These are phyloP conservation scores for Coptodon rendalli DNA, from an alignment of 2,113 vertebrate genomes.

Conservation along the genomic window DNA sequence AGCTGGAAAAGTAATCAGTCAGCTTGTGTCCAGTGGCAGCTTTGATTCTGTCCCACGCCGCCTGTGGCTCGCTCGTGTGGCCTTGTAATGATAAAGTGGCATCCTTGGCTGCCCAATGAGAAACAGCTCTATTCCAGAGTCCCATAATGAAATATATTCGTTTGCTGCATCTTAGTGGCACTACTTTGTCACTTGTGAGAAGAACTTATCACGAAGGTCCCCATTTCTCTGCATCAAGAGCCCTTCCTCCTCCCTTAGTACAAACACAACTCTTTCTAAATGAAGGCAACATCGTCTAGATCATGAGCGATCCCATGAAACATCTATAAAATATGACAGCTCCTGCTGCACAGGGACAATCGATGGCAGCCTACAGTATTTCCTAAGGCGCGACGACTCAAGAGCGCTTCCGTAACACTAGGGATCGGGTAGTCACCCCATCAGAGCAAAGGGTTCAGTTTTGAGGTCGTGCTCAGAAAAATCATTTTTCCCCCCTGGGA, in stretches of 20 bases:
- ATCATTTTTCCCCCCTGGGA: slow-evolving; percentile 19
- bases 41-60: slow-evolving; percentile 38
- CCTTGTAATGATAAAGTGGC: slow-evolving; percentile 66
- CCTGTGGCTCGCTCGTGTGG: slow-evolving; percentile 22
- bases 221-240: slow-evolving; percentile 53
- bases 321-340: slow-evolving; percentile 56
- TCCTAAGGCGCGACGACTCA: background rate
- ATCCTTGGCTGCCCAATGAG: slow-evolving; percentile 60
- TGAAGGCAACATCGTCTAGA: slow-evolving; percentile 43
- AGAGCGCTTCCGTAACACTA: background rate
- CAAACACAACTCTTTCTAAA: slow-evolving; percentile 61
- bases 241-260: slow-evolving; percentile 46
- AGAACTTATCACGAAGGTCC: slow-evolving; percentile 47
- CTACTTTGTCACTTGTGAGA: slow-evolving; percentile 58
- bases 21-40: slow-evolving; percentile 26
- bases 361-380: slow-evolving; percentile 16
- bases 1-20: slow-evolving; percentile 53
- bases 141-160: slow-evolving; percentile 56
- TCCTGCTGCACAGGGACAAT: background rate
- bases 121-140: slow-evolving; percentile 54
- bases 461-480: slow-evolving; percentile 33
- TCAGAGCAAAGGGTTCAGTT: slow-evolving; percentile 38
- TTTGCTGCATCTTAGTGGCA: slow-evolving; percentile 49
- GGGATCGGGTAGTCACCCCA: background rate
- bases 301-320: slow-evolving; percentile 46